Evolutionary conservation across 1,140 invertebrate species (phyloP), one percentile per base, ranked within the genome.

Genomic region (Stenopsyche tienmushanensis): DNA sequence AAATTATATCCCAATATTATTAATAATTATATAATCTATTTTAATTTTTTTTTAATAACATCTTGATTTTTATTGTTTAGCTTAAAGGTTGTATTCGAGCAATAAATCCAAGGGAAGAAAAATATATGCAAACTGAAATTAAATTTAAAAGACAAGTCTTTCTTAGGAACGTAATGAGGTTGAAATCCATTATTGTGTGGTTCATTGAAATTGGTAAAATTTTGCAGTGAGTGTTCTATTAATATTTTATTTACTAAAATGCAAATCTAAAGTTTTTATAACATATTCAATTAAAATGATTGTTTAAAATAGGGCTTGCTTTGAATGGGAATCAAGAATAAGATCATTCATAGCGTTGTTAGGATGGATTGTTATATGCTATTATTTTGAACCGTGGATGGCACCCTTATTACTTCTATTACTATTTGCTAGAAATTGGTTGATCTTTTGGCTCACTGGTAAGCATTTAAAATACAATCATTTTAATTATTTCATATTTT

Each of bases 71-170:
- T 64, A 13, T 21, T 50, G 76, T 73, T 52, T 70, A 90, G 90
- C 71, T 97, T 9, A 88, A 94, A 78, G 94, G 94, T 17, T 91
- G 90, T 44, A 86, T 98, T 39, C 82, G 94, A 71, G 97, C 93
- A 0, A 82, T 99, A 17, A 97, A 98, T 80, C 97, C 97, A 1
- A 92, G 90, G 73, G 97, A 99, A 79, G 89, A 91, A 44, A 98
- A 98, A 76, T 96, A 93, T 71, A 94, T 98, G 86, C 88, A 94
- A 72, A 89, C 90, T 64, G 96, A 98, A 74, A 84, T 91, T 1
- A 97, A 97, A 76, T 98, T 99, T 76, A 98, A 98, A 77, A 82
- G 96, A 64, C 90, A 96, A 74, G 84, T 96, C 45, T 98, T 98
- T 76, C 86, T 98, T 34, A 84, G 90, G 21, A 98, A 99, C 76